Evolutionary conservation across 2,888 invertebrate species (phyloP), one percentile per base, ranked within the genome.

Genomic region (Cantharis flavilabris): DNA sequence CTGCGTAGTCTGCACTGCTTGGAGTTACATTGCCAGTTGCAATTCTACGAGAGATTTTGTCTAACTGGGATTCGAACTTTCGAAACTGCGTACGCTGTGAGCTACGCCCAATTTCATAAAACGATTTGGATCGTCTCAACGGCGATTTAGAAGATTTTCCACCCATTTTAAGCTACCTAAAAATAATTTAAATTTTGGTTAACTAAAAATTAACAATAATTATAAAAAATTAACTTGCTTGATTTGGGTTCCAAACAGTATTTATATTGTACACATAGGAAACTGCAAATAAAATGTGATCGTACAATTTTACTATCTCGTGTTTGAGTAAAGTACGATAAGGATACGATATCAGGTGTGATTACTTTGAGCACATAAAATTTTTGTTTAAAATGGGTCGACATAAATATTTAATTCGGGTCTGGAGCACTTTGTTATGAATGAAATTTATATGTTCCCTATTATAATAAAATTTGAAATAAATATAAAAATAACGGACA

Each of bases 81-180:
- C 71, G 75, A 28, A 77, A 77, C 16, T 75, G 64, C 13, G n/a
- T n/a, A 4, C 75, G 63, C 28, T 78, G 78, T n/a, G 75, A 75
- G 49, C 78, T 78, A 3, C 75, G 70, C 5, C 77, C 70, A 71
- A 78, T 5, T 13, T 70, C 26, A 30, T 70, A 64, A 13, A 75
- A 67, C 1, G 77, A 77, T 30, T 75, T 77, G 13, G 20, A 62
- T 9, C 77, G 77, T 16, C 70, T 20, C 3, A 77, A 64, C 10
- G 74, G 30, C 3, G 72, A 13, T 13, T 69, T 74, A 20, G 77
- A 74, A 28, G 16, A n/a, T 65, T 73, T 76, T 13, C 33, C 71
- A 13, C 77, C 76, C 76, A 76, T 76, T 69, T 75, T 71, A 9
- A 5, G 3, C 7, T 49, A n/a, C 49, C 49, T 49, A 49, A n/a